Percentiles rank a stretch among this genome's conserved stretches.
Evolutionary conservation across 2,113 vertebrate genomes (phyloP).

Genomic region (Nerophis ophidion): DNA sequence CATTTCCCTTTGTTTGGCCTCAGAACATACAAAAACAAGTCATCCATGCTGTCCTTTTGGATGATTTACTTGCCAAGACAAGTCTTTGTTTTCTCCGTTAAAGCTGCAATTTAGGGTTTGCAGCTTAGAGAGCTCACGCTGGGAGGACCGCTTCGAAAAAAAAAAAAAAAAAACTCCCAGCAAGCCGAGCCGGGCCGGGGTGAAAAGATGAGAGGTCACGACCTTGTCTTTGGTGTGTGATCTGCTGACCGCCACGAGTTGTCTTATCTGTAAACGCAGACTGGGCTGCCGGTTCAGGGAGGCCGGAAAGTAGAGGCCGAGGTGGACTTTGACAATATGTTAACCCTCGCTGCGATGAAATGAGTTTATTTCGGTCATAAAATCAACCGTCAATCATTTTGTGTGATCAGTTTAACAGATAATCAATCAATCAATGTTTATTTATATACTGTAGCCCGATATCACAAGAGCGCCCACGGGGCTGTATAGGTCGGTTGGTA

Average conservation of each 20-base stretch:
- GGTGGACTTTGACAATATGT: slow-evolving; percentile 14
- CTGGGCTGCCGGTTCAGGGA: slow-evolving; percentile 30
- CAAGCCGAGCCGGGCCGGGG: slow-evolving; percentile 15
- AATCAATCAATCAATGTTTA: too few relatives aligned
- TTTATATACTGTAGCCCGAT: too few relatives aligned
- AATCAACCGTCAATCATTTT: too few relatives aligned
- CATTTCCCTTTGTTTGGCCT: not conserved
- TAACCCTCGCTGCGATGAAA: slow-evolving; percentile 23
- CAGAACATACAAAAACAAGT: not conserved
- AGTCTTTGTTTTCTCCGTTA: not conserved
- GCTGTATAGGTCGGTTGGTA: too few relatives aligned
- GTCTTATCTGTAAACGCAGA: slow-evolving; percentile 40
- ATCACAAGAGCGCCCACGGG: too few relatives aligned
- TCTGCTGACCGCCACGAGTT: slow-evolving; percentile 22
- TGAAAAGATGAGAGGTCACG: slow-evolving; percentile 29
- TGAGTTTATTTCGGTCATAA: too few relatives aligned
- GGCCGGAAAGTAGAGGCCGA: slow-evolving; percentile 26
- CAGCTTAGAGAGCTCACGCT: slow-evolving; percentile 27
- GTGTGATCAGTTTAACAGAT: too few relatives aligned
- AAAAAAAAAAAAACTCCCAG: too few relatives aligned
- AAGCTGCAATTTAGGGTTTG: slow-evolving; percentile 6
- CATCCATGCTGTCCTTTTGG: not conserved
- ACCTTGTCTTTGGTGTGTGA: slow-evolving; percentile 44
- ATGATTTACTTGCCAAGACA: not conserved
- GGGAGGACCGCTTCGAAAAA: not conserved